Base-by-base conservation (phyloP, 2,888 invertebrate genomes). In the Acrocyrtus sp. region DNA sequence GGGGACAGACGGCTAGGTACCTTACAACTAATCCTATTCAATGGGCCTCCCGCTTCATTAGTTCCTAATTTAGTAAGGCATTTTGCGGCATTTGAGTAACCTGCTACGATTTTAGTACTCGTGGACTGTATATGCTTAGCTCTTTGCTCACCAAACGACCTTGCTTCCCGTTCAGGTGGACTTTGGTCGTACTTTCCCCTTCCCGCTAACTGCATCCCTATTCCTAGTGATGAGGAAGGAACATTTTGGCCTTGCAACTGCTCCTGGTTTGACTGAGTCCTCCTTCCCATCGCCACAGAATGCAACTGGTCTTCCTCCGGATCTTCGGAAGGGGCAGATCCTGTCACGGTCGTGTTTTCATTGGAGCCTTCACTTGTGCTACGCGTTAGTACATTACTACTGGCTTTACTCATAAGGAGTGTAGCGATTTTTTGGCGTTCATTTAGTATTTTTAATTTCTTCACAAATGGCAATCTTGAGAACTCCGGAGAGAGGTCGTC, bases 361-460 rank as follows among this genome's bases (percentile, higher is more conserved):
- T 87, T 81, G 10, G 83, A 90, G 82, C 94, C 94, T 82, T 94
- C 86, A 81, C 93, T 94, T 69, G 92, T 92, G 84, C 93, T 94
- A 74, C 94, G 87, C 73, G 88, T 88, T 83, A 90, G 89, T 26
- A 92, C 90, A 12, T 90, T 92, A 29, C 69, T 76, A 12, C 72
- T 62, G 3, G 73, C 63, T 66, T 80, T 80, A 34, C 72, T 76
- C 48, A 75, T 57, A n/a, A 81, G 73, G 51, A 94, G 86, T 83
- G 93, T 93, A 34, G 92, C 93, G 75, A 94, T 84, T 85, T 94
- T 94, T 83, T 94, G 94, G 10, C 94, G 88, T 85, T 94, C 94
- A 84, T 94, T 94, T 53, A 94, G 86, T 80, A 95, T 94, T 86
- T 94, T 94, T 56, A 94, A 85, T 82, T 94, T 93, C 84, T 94